phyloP scores from a whole-genome alignment of 2,888 invertebrate species.

The Drosophila macrospina region DNA sequence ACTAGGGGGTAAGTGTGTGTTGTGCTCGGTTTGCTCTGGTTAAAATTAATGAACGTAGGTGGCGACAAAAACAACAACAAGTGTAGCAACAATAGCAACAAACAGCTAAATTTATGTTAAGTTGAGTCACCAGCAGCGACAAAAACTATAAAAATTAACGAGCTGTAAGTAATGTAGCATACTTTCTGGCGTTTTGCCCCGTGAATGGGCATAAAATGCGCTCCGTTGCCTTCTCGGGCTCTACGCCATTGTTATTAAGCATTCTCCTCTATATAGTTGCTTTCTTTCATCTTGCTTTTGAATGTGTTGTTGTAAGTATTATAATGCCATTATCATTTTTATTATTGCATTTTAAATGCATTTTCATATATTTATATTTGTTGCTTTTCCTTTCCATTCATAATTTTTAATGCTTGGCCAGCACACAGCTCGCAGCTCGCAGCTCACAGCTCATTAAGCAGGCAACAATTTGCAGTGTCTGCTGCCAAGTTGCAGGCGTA shows the following conservation, averaged over 20 bases:
- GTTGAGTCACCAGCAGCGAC: conserved; percentile 59
- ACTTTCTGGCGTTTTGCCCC: conserved; percentile 60
- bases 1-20: conserved; percentile 26
- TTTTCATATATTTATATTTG: conserved; percentile 38
- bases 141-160: conserved; percentile 78
- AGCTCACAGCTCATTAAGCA: conserved; percentile 63
- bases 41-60: conserved; percentile 64
- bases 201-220: conserved; percentile 74
- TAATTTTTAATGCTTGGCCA: conserved; percentile 74
- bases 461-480: conserved; percentile 47
- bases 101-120: conserved; percentile 62
- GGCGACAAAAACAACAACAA: conserved; percentile 47
- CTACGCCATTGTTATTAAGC: conserved; percentile 40
- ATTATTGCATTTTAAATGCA: conserved; percentile 81
- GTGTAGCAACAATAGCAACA: conserved; percentile 31
- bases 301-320: conserved; percentile 63
- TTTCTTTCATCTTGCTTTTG: background rate
- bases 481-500: conserved; percentile 51
- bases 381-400: conserved; percentile 43
- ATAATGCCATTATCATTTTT: conserved; percentile 79
- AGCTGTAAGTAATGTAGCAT: conserved; percentile 79
- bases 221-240: conserved; percentile 50
- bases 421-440: conserved; percentile 37
- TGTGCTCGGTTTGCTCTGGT: conserved; percentile 19
- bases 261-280: conserved; percentile 1